phyloP scores from a whole-genome alignment of 2,888 invertebrate species.

The Xanthia togata region DNA sequence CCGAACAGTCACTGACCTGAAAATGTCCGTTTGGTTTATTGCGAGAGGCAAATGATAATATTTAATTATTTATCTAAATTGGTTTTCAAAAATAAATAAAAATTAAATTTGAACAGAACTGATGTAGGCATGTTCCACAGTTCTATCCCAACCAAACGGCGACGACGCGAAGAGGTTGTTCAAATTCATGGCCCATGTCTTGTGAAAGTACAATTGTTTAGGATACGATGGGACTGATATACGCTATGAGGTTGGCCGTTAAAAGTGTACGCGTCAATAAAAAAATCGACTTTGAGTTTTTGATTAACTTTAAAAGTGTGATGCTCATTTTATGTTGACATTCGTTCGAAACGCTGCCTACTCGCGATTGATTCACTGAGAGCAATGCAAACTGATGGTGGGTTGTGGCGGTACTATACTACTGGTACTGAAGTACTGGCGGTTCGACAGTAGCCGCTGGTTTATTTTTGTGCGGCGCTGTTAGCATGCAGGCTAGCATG shows the following conservation, averaged over 20 bases:
- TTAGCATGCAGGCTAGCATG: constrained; percentile 11
- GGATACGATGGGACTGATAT: no score
- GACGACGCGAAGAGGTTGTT: no score
- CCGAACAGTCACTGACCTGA: no score
- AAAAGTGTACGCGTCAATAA: not conserved
- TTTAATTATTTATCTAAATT: not conserved
- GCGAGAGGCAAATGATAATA: not conserved
- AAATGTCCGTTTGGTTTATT: not conserved
- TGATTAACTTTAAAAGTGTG: not conserved
- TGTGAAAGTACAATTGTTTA: no score
- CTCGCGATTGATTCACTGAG: not conserved
- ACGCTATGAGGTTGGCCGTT: not conserved
- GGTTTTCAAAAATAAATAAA: not conserved
- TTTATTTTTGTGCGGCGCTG: constrained; percentile 17
- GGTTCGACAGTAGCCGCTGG: not conserved
- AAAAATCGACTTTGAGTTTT: not conserved
- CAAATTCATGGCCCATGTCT: no score
- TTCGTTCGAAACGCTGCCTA: not conserved
- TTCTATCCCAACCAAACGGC: no score
- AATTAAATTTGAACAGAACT: not conserved
- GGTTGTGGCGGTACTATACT: not conserved
- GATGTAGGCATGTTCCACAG: no score
- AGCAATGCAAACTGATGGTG: not conserved
- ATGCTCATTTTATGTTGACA: not conserved
- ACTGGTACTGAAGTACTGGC: not conserved